Percentiles rank a stretch among this genome's conserved stretches.
Conservation (phyloP, 1,140 invertebrate genomes). For the Nymphalis io region DNA sequence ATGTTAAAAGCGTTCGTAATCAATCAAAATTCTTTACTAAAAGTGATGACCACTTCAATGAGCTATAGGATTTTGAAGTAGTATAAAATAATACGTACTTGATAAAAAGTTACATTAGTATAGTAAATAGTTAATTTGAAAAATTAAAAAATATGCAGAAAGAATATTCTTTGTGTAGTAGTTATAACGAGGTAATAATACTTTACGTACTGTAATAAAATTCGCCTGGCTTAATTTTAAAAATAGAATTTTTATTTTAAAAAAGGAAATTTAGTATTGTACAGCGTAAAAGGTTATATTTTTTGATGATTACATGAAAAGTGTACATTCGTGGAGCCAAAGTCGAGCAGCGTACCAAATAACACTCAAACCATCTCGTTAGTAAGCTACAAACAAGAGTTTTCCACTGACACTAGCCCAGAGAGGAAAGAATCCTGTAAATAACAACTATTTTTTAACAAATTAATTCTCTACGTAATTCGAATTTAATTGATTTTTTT, state of each 20-base stretch:
- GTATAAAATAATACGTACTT: no score
- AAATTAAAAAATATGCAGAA: no score
- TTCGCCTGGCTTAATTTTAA: neutral
- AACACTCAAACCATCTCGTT: slow-evolving; percentile 10
- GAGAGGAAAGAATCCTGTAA: neutral
- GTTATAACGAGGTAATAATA: neutral
- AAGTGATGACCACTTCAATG: no score
- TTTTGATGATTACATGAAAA: slow-evolving; percentile 3
- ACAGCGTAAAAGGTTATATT: slow-evolving; percentile 3
- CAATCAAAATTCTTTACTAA: no score
- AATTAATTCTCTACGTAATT: neutral
- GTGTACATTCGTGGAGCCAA: slow-evolving; percentile 1
- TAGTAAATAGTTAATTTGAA: no score
- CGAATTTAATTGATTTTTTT: neutral
- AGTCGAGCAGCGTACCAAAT: slow-evolving; percentile 9
- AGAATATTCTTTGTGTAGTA: neutral
- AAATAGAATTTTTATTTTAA: slow-evolving; percentile 2
- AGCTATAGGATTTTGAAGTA: no score
- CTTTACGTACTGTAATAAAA: neutral
- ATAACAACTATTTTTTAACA: neutral
- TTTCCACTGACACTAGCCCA: slow-evolving; percentile 3
- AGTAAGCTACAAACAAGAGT: slow-evolving; percentile 11
- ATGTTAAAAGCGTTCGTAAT: no score
- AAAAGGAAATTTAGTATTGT: neutral
- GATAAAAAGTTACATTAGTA: no score